Conservation (phyloP, 2,888 invertebrate genomes). For the Lasioglossum calceatum region DNA sequence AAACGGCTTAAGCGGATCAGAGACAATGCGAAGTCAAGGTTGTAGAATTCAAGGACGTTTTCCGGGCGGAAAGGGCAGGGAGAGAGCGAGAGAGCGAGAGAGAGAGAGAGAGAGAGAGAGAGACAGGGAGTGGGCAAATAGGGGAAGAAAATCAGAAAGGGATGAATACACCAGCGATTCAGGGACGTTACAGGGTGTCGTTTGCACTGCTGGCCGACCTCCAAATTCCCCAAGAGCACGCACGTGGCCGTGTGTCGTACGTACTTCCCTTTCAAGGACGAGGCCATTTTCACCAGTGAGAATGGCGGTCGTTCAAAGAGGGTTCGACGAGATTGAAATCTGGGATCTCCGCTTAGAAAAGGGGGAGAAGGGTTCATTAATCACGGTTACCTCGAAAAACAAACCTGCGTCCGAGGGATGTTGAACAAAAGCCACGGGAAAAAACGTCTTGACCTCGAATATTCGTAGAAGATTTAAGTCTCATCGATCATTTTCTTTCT, state of each 20-base stretch:
- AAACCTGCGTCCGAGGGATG: slow-evolving; percentile 6
- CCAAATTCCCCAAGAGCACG: slow-evolving; percentile 75
- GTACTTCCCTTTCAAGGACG: slow-evolving; percentile 63
- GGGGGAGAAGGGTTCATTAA: slow-evolving; percentile 43
- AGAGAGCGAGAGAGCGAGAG: background rate
- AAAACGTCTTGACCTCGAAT: background rate
- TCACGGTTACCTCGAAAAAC: slow-evolving; percentile 30
- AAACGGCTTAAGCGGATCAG: background rate
- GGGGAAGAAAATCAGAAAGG: slow-evolving; percentile 26
- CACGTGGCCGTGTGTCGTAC: slow-evolving; percentile 67
- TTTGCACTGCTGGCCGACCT: slow-evolving; percentile 71
- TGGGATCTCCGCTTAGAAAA: slow-evolving; percentile 27
- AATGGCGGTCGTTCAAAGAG: slow-evolving; percentile 29
- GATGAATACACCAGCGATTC: slow-evolving; percentile 36
- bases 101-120: background rate
- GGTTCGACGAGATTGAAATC: slow-evolving; percentile 59
- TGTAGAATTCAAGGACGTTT: slow-evolving; percentile 44
- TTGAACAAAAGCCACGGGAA: background rate
- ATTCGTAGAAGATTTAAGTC: background rate
- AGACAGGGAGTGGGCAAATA: background rate
- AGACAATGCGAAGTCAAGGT: slow-evolving; percentile 29
- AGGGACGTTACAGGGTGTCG: slow-evolving; percentile 34
- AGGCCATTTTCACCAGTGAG: slow-evolving; percentile 52
- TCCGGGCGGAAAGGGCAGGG: background rate
- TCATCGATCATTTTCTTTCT: background rate